These are phyloP conservation scores for Myiotriccus ornatus DNA, from an alignment of 2,797 vertebrate species.

Conservation along the genomic window DNA sequence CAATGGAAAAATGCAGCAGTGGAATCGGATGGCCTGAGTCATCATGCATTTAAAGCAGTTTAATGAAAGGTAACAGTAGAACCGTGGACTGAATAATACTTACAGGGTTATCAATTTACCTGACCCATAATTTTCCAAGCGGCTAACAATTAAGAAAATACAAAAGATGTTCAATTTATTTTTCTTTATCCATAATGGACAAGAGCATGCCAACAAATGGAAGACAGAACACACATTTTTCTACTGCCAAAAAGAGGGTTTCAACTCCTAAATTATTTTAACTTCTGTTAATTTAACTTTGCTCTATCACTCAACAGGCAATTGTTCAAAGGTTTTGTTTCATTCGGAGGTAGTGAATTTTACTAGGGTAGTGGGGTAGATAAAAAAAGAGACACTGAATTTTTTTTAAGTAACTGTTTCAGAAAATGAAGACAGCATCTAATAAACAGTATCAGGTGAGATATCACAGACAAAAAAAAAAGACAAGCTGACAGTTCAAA, in stretches of 20 bases:
- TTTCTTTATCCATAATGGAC: conserved; percentile 36
- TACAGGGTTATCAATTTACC: conserved; percentile 78
- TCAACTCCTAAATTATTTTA: not conserved
- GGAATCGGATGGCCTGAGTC: conserved; percentile 26
- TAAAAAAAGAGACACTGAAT: not conserved
- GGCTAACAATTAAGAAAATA: conserved; percentile 83
- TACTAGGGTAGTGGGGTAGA: not conserved
- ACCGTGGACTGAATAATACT: conserved; percentile 72
- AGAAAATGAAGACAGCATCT: not conserved
- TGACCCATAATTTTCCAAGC: conserved; percentile 81
- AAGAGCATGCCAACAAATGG: conserved; percentile 39
- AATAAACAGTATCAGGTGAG: not conserved
- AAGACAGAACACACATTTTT: conserved; percentile 40
- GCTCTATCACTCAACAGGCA: not conserved
- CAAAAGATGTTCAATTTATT: conserved; percentile 77
- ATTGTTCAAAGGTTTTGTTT: not conserved
- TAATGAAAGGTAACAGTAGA: conserved; percentile 62
- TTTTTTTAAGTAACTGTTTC: not conserved
- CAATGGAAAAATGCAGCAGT: conserved; percentile 64
- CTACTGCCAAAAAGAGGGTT: not conserved
- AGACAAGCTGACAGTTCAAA: not conserved
- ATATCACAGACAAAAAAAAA: not conserved
- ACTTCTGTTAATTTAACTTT: not conserved
- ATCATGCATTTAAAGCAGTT: conserved; percentile 74
- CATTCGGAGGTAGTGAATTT: not conserved